phyloP scores from a whole-genome alignment of 2,888 invertebrate genomes.

The Oscheius myriophilus region DNA sequence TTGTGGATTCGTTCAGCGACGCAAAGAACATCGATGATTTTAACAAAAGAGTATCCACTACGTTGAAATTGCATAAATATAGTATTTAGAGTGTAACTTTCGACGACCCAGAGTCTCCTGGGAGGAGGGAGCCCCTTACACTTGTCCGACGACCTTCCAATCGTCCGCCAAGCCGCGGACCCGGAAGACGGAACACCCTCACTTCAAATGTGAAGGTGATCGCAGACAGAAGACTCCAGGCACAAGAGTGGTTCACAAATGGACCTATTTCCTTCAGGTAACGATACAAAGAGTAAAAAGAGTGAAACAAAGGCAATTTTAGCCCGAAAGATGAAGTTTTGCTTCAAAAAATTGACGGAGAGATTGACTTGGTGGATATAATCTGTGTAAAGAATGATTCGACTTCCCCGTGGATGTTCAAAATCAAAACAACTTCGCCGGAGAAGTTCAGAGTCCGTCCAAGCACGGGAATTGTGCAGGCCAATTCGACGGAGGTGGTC shows the following conservation, averaged over 20 bases:
- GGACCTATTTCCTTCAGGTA: conserved; percentile 16
- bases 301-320: conserved; percentile 16
- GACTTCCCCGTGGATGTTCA: conserved; percentile 70
- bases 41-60: conserved; percentile 6
- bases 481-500: conserved; percentile 54
- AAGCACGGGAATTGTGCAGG: conserved; percentile 71
- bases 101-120: conserved; percentile 50
- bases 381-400: conserved; percentile 52
- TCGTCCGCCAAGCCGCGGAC: conserved; percentile 39
- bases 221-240: conserved; percentile 10
- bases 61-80: not conserved
- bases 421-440: conserved; percentile 91
- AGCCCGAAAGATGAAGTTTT: conserved; percentile 57
- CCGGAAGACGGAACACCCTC: conserved; percentile 38
- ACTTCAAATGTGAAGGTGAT: conserved; percentile 1
- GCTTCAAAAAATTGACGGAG: conserved; percentile 48
- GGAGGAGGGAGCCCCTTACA: conserved; percentile 42
- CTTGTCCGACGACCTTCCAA: conserved; percentile 35
- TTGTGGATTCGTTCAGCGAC: conserved; percentile 19
- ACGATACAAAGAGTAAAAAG: not conserved
- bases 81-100: conserved; percentile 53
- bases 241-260: conserved; percentile 13
- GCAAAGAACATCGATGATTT: conserved; percentile 14
- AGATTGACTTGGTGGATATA: conserved; percentile 56
- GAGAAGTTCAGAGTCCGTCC: conserved; percentile 93